Percentiles rank a stretch among this genome's conserved stretches.
Evolutionary conservation across 2,888 invertebrate species (phyloP).

Genomic region (Escarpia spicata): DNA sequence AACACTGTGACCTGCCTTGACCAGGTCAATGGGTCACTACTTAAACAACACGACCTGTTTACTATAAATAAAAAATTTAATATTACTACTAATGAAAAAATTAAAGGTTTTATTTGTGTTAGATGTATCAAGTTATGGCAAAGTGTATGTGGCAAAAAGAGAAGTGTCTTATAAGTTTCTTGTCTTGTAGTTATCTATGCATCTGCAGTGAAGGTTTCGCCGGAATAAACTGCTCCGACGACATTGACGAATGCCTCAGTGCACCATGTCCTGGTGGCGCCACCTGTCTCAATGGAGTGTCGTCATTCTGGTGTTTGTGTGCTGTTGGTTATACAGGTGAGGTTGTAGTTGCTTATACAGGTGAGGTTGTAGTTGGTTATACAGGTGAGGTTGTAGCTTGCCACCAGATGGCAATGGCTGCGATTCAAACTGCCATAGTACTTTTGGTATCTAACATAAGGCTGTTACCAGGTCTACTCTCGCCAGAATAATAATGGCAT

Average conservation of each 20-base stretch:
- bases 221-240: constrained; percentile 35
- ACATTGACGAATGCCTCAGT: constrained; percentile 51
- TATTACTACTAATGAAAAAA: too few species aligned
- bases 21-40: background rate
- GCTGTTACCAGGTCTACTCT: background rate
- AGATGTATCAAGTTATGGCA: too few species aligned
- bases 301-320: constrained; percentile 28
- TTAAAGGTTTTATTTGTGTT: too few species aligned
- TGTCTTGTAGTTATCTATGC: constrained; percentile 29
- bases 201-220: constrained; percentile 27
- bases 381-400: too few species aligned
- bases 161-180: background rate
- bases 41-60: background rate
- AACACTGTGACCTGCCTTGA: background rate
- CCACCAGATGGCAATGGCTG: too few species aligned
- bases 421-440: background rate
- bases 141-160: background rate
- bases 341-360: background rate
- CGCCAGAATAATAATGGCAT: background rate
- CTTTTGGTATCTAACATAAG: background rate
- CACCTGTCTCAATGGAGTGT: constrained; percentile 38
- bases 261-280: constrained; percentile 37
- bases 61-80: too few species aligned
- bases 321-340: constrained; percentile 32
- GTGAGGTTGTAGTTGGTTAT: background rate